phyloP scores from a whole-genome alignment of 2,797 vertebrate genomes.

The Aythya fuligula region DNA sequence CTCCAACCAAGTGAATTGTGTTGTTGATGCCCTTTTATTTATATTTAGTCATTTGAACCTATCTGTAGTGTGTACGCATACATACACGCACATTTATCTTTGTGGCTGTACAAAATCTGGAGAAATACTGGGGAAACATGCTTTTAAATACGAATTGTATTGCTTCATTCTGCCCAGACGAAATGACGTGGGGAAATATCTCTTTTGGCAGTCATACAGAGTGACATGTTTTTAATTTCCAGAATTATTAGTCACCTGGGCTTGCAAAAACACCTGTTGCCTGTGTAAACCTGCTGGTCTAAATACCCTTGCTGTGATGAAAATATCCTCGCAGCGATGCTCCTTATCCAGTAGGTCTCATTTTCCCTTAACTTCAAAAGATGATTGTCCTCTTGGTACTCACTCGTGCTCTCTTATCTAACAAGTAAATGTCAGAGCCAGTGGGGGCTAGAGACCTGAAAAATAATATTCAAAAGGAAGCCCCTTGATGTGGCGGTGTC shows the following conservation, averaged over 20 bases:
- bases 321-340: not conserved
- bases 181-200: not conserved
- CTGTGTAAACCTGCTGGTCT: not conserved
- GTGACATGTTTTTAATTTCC: not conserved
- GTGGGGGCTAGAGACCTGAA: not conserved
- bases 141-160: not conserved
- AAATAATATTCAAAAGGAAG: not conserved
- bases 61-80: not conserved
- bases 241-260: not conserved
- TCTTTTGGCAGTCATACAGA: not conserved
- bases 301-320: not conserved
- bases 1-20: not conserved
- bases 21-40: not conserved
- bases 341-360: not conserved
- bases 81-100: not conserved
- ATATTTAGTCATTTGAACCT: not conserved
- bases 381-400: not conserved
- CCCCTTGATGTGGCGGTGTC: not conserved
- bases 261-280: not conserved
- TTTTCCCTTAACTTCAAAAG: not conserved
- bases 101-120: not conserved
- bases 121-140: not conserved
- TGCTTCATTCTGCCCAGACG: not conserved
- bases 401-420: not conserved
- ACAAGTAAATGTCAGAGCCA: not conserved